These are phyloP conservation scores for Acromyrmex charruanus DNA, from an alignment of 1,140 invertebrate genomes.

Conservation along the genomic window DNA sequence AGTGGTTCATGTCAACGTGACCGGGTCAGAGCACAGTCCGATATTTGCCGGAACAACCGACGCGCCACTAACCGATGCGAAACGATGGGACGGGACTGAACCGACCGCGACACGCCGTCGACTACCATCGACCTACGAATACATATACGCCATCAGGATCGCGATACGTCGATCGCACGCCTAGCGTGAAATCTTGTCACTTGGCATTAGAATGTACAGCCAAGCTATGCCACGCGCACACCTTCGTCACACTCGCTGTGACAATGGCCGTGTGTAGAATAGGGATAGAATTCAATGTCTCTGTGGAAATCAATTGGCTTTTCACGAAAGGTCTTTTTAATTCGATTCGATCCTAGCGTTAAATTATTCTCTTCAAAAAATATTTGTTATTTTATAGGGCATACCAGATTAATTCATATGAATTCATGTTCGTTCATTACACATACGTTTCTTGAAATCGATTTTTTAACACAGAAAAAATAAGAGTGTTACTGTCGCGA, in stretches of 20 bases:
- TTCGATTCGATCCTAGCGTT: not conserved
- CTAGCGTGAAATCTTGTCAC: slow-evolving; percentile 45
- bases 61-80: slow-evolving; percentile 28
- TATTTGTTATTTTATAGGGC: not conserved
- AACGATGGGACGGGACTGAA: slow-evolving; percentile 4
- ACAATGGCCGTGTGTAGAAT: not conserved
- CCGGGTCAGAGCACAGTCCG: slow-evolving; percentile 73
- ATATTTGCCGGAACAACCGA: slow-evolving; percentile 56
- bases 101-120: slow-evolving; percentile 16
- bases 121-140: slow-evolving; percentile 26
- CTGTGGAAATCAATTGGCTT: not conserved
- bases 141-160: slow-evolving; percentile 33
- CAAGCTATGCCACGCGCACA: slow-evolving; percentile 1
- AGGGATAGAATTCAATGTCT: not conserved
- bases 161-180: slow-evolving; percentile 28
- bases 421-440: not conserved
- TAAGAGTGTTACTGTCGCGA: not conserved
- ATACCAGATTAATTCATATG: too few species aligned
- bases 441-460: not conserved
- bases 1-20: slow-evolving; percentile 78
- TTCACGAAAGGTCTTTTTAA: not conserved
- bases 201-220: slow-evolving; percentile 27
- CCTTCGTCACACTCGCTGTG: not conserved
- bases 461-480: not conserved
- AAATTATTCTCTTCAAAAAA: not conserved